A percentile compares a stretch with the other conserved stretches of the same genome.
phyloP scores from a whole-genome alignment of 2,888 invertebrate species.

The Byasa hedistus region DNA sequence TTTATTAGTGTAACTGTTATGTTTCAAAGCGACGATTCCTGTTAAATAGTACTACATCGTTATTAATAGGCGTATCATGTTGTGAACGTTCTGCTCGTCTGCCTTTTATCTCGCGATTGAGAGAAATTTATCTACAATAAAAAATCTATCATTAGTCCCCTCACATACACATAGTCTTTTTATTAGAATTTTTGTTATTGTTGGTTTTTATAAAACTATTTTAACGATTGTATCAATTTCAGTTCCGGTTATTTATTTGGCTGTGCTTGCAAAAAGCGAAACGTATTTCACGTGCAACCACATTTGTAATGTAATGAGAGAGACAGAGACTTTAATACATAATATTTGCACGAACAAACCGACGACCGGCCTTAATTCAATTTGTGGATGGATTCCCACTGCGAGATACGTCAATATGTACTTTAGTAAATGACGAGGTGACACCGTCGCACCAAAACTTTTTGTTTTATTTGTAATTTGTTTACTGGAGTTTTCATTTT shows the following conservation, averaged over 20 bases:
- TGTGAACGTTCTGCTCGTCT: no score
- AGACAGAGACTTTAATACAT: slow-evolving; percentile 14
- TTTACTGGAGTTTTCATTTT: slow-evolving; percentile 6
- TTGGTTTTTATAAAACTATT: no score
- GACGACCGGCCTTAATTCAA: slow-evolving; percentile 34
- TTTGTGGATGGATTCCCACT: slow-evolving; percentile 39
- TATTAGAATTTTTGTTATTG: no score
- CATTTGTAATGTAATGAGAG: slow-evolving; percentile 14
- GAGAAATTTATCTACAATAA: no score
- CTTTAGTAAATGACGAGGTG: slow-evolving; percentile 23
- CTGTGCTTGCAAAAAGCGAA: background rate
- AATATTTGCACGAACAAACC: slow-evolving; percentile 23
- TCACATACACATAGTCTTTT: no score
- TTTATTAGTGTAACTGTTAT: no score
- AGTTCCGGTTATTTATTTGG: background rate
- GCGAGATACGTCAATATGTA: slow-evolving; percentile 27
- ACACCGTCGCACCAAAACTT: slow-evolving; percentile 5
- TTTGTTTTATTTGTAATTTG: slow-evolving; percentile 12
- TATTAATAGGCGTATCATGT: no score
- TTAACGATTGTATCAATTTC: no score
- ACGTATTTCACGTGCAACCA: slow-evolving; percentile 2
- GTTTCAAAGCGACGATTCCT: no score
- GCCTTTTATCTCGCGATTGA: no score
- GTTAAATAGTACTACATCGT: no score
- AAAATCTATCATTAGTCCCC: no score